Percentiles rank a stretch among this genome's conserved stretches.
Conservation (phyloP, 2,113 vertebrate genomes). For the Propithecus coquereli region DNA sequence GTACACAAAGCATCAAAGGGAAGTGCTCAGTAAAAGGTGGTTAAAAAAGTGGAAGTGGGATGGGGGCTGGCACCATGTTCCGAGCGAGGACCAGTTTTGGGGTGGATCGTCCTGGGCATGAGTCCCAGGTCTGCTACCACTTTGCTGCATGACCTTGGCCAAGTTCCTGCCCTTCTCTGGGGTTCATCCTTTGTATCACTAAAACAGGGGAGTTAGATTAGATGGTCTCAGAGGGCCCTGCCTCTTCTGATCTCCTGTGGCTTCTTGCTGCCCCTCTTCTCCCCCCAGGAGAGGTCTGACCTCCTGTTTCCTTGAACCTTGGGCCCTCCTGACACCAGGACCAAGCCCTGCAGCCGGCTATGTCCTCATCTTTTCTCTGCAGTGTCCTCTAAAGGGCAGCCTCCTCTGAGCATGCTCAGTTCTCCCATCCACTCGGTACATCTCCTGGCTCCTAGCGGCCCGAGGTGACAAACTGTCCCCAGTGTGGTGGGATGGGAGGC, state of each 20-base stretch:
- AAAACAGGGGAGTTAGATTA: neutral
- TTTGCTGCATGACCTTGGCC: neutral
- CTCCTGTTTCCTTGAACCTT: neutral
- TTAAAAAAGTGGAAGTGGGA: neutral
- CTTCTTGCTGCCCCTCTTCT: neutral
- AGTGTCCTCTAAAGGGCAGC: constrained; percentile 81
- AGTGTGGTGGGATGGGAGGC: neutral
- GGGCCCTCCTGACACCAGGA: neutral
- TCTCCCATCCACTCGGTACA: neutral
- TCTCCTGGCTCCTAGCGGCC: constrained; percentile 1
- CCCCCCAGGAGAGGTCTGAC: neutral
- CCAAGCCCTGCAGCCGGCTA: neutral
- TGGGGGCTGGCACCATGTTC: neutral
- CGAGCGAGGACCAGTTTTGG: neutral
- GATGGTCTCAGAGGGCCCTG: neutral
- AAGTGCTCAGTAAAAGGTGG: neutral
- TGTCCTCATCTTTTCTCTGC: constrained; percentile 72
- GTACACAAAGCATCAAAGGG: neutral
- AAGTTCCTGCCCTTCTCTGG: neutral
- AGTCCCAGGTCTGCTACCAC: neutral
- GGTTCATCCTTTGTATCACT: neutral
- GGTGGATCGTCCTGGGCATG: neutral
- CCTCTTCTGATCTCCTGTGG: neutral
- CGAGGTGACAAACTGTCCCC: neutral
- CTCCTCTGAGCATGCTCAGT: constrained; percentile 74